phyloP scores from a whole-genome alignment of 2,113 vertebrate genomes.

The Notarius quadriscutis region DNA sequence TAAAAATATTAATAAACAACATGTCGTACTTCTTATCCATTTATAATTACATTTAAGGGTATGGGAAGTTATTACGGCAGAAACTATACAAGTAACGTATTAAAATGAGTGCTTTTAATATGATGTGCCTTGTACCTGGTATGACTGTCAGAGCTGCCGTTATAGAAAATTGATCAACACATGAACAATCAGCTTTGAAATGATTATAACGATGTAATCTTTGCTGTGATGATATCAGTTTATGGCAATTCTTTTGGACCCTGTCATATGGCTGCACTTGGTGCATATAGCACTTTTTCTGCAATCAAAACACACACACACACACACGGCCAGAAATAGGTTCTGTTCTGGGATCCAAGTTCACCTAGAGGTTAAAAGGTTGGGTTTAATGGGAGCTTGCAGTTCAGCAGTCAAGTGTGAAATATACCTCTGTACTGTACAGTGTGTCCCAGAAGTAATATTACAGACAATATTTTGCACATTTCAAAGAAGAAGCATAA shows the following conservation, averaged over 20 bases:
- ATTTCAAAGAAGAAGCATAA: not conserved
- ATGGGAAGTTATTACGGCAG: not conserved
- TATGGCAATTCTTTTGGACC: too few relatives aligned
- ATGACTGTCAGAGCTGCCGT: not conserved
- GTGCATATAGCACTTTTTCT: too few relatives aligned
- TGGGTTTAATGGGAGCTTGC: not conserved
- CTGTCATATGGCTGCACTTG: too few relatives aligned
- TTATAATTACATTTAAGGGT: not conserved
- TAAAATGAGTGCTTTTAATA: not conserved
- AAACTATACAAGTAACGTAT: not conserved
- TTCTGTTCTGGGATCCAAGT: not conserved
- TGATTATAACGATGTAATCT: too few relatives aligned
- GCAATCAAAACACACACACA: too few relatives aligned
- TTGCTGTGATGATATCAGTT: too few relatives aligned
- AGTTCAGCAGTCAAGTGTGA: conserved; percentile 3
- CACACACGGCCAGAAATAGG: not conserved
- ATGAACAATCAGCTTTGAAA: too few relatives aligned
- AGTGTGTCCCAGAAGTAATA: not conserved
- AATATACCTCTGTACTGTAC: not conserved
- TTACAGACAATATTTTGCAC: not conserved
- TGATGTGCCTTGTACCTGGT: not conserved
- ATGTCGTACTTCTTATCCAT: not conserved
- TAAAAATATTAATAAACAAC: not conserved
- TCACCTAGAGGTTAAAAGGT: conserved; percentile 1
- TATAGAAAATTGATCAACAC: too few relatives aligned